These are phyloP conservation scores for Megaceryle alcyon DNA, from an alignment of 2,797 vertebrate species.

Conservation along the genomic window DNA sequence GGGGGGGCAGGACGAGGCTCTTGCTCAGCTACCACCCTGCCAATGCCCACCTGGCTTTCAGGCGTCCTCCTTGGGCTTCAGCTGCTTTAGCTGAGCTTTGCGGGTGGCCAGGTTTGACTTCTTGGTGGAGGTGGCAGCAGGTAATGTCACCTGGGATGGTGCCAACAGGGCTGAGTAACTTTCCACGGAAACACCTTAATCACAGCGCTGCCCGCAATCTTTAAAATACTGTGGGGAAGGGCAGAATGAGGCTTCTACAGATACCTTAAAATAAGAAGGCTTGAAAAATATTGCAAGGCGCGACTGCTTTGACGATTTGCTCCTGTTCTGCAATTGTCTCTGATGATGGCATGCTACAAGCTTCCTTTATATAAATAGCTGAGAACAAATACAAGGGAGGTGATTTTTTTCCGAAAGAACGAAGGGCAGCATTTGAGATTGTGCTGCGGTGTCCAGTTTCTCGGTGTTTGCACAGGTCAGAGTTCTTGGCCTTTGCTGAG, in stretches of 20 bases:
- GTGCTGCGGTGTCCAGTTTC: neutral
- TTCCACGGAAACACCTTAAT: accelerated
- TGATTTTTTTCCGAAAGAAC: neutral
- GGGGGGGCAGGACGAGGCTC: neutral
- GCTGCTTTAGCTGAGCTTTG: neutral
- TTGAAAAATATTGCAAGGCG: neutral
- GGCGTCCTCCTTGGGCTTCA: neutral
- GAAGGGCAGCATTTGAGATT: accelerated
- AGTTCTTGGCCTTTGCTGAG: accelerated
- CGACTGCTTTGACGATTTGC: neutral
- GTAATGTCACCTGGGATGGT: accelerated
- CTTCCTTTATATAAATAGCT: neutral
- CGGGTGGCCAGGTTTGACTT: neutral
- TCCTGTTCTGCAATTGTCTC: neutral
- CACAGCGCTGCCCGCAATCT: neutral
- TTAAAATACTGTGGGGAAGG: neutral
- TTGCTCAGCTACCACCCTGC: accelerated
- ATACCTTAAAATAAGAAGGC: neutral
- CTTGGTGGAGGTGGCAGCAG: neutral
- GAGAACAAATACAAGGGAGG: neutral
- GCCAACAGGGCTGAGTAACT: accelerated
- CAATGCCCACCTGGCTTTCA: neutral
- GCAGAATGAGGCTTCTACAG: neutral
- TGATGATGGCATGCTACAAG: accelerated
- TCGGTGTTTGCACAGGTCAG: neutral